Evolutionary conservation across 92 coral and sea anemone genomes (phyloP).

Genomic region (Diadumene lineata): DNA sequence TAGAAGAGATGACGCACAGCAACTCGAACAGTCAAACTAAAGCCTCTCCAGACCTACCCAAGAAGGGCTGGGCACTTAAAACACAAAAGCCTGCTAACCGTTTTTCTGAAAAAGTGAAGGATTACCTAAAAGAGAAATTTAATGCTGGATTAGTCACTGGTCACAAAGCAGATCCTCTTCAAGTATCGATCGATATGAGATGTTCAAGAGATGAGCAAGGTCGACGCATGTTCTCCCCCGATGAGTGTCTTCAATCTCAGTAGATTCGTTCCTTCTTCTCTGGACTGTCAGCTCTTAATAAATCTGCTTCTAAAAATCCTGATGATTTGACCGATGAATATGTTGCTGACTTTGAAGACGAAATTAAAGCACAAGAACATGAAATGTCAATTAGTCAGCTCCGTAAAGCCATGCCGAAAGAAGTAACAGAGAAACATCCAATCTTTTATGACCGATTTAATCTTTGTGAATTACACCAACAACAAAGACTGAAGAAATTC

Average conservation of each 20-base stretch:
- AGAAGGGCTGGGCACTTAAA: slow-evolving; percentile 18
- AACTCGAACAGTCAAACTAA: background rate
- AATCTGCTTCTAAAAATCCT: background rate
- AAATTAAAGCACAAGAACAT: slow-evolving; percentile 29
- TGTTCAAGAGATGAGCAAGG: slow-evolving; percentile 44
- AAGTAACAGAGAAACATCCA: slow-evolving; percentile 38
- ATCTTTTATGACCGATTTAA: slow-evolving; percentile 14
- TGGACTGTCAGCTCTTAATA: slow-evolving; percentile 16
- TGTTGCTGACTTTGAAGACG: slow-evolving; percentile 22
- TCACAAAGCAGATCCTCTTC: slow-evolving; percentile 18
- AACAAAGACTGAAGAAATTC: slow-evolving; percentile 30
- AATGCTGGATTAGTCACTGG: background rate
- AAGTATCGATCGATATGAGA: slow-evolving; percentile 38
- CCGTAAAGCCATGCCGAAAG: slow-evolving; percentile 7
- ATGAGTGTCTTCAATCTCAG: slow-evolving; percentile 19
- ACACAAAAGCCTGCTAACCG: background rate
- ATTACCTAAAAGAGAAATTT: slow-evolving; percentile 37
- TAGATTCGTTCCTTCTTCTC: slow-evolving; percentile 38
- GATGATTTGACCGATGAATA: slow-evolving; percentile 33
- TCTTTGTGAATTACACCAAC: slow-evolving; percentile 26
- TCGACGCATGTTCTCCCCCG: slow-evolving; percentile 3
- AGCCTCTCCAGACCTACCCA: background rate
- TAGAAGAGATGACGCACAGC: background rate
- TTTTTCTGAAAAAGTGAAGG: slow-evolving; percentile 40
- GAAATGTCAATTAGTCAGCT: slow-evolving; percentile 21